A percentile compares a stretch with the other conserved stretches of the same genome.
phyloP scores from a whole-genome alignment of 2,113 vertebrate species.

The Laterallus jamaicensis region DNA sequence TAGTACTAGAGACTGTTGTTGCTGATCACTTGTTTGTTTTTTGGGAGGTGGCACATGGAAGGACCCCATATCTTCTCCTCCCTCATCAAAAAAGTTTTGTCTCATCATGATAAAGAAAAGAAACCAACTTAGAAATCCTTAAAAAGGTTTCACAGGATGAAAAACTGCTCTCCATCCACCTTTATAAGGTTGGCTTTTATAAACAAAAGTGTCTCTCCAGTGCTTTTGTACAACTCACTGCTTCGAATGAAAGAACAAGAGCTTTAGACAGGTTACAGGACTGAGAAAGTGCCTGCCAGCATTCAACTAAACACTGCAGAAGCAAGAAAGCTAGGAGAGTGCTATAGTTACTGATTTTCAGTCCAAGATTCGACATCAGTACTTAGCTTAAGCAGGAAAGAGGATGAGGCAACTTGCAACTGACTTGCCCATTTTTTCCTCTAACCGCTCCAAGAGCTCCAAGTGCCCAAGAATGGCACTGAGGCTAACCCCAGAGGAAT shows the following conservation, averaged over 20 bases:
- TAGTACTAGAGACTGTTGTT: background rate
- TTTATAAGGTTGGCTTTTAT: background rate
- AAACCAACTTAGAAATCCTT: background rate
- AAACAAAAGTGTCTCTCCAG: background rate
- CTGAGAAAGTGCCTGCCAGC: background rate
- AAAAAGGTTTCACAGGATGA: background rate
- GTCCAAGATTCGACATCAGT: background rate
- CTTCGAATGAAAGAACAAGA: background rate
- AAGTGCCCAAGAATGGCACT: background rate
- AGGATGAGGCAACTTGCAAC: background rate
- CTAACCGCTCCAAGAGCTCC: rapidly evolving
- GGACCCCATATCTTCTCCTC: background rate
- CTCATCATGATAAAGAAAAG: background rate
- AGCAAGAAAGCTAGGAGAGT: background rate
- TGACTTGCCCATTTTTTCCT: background rate
- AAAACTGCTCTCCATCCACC: background rate
- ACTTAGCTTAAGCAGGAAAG: background rate
- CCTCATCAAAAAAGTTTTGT: background rate
- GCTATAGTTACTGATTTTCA: background rate
- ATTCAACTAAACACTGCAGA: background rate
- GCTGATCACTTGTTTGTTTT: background rate
- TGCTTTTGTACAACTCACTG: background rate
- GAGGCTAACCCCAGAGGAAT: background rate
- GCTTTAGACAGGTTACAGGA: background rate
- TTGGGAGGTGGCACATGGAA: background rate